A percentile compares a stretch with the other conserved stretches of the same genome.
These are phyloP conservation scores for Babyrousa celebensis DNA, from an alignment of 2,797 vertebrate genomes.

Conservation along the genomic window DNA sequence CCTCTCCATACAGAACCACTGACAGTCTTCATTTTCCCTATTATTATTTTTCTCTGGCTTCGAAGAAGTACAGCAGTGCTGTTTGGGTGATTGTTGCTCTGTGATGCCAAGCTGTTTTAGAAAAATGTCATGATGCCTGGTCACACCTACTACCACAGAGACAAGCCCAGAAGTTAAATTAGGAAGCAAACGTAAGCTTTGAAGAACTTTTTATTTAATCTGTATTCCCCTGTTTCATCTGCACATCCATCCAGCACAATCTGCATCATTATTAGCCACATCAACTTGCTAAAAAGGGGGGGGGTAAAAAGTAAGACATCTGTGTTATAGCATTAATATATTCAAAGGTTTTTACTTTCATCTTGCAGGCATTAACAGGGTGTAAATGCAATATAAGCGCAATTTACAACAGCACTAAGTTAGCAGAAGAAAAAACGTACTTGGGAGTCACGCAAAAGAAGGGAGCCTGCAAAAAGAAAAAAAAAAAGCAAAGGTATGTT, in stretches of 20 bases:
- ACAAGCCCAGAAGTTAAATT: slow-evolving; percentile 94
- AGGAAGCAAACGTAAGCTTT: slow-evolving; percentile 94
- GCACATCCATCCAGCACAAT: slow-evolving; percentile 93
- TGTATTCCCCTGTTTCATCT: slow-evolving; percentile 94
- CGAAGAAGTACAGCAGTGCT: slow-evolving; percentile 78
- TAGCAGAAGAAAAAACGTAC: slow-evolving; percentile 85
- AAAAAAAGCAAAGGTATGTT: not conserved
- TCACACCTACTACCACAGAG: slow-evolving; percentile 90
- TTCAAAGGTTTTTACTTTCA: slow-evolving; percentile 94
- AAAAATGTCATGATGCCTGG: slow-evolving; percentile 90
- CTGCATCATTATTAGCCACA: slow-evolving; percentile 94
- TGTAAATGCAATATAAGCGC: slow-evolving; percentile 90
- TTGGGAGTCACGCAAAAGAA: slow-evolving; percentile 73
- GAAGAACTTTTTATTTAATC: slow-evolving; percentile 94
- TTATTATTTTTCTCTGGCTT: slow-evolving; percentile 71
- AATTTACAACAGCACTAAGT: slow-evolving; percentile 89
- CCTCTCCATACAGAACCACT: not conserved
- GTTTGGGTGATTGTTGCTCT: slow-evolving; percentile 87
- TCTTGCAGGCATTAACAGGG: slow-evolving; percentile 93
- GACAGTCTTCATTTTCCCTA: not conserved
- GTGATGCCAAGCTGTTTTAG: slow-evolving; percentile 87
- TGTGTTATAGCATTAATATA: slow-evolving; percentile 94
- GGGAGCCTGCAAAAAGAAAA: not conserved
- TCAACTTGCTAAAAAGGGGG: slow-evolving; percentile 91
- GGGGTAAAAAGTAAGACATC: slow-evolving; percentile 93